phyloP scores from a whole-genome alignment of 2,888 invertebrate species.

The Eilema sororculum region DNA sequence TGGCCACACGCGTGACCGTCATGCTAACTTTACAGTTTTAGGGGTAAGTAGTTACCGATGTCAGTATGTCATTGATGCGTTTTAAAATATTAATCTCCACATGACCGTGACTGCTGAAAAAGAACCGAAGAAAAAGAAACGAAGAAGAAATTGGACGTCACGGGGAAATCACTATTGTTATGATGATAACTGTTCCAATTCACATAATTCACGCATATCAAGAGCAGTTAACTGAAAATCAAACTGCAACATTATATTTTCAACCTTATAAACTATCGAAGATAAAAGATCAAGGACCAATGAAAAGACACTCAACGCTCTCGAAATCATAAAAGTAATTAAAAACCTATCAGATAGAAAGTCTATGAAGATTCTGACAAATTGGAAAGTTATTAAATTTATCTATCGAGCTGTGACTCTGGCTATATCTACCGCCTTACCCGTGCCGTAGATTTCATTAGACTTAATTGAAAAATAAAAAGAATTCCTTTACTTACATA shows the following conservation, averaged over 20 bases:
- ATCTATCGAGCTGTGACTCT: constrained; percentile 52
- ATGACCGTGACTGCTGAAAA: too few relatives aligned
- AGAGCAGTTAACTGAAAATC: not conserved
- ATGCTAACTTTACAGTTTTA: constrained; percentile 16
- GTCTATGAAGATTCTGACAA: constrained; percentile 42
- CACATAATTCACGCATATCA: not conserved
- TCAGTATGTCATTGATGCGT: not conserved
- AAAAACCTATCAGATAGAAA: constrained; percentile 38
- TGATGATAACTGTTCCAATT: too few relatives aligned
- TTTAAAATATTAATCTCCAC: not conserved
- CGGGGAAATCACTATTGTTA: too few relatives aligned
- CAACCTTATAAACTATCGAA: not conserved
- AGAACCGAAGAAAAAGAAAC: too few relatives aligned
- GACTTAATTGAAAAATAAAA: constrained; percentile 79
- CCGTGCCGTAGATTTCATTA: constrained; percentile 70
- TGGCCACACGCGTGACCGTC: constrained; percentile 27
- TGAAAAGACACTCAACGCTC: constrained; percentile 29
- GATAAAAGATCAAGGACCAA: not conserved
- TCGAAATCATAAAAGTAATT: constrained; percentile 41
- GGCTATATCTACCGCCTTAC: constrained; percentile 40
- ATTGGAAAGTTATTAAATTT: constrained; percentile 53
- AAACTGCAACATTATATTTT: too few relatives aligned
- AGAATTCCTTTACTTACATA: constrained; percentile 76
- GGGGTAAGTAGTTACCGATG: constrained; percentile 14
- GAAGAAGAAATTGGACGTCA: too few relatives aligned